These are phyloP conservation scores for Mohoua ochrocephala DNA, from an alignment of 2,113 vertebrate species.

Conservation along the genomic window DNA sequence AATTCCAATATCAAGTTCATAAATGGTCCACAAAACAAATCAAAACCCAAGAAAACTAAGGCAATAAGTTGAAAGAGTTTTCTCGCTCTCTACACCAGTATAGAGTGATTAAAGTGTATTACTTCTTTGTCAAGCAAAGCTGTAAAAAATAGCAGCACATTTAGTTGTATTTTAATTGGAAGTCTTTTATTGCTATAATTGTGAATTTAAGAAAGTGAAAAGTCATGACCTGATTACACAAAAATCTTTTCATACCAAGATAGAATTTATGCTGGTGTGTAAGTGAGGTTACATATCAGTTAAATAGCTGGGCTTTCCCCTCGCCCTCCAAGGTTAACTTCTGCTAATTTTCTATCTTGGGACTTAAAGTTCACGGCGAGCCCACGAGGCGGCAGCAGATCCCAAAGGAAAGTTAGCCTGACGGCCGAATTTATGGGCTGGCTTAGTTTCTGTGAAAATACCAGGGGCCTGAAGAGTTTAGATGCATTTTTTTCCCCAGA, in stretches of 20 bases:
- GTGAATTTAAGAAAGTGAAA: neutral
- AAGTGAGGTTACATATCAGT: neutral
- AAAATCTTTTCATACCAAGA: neutral
- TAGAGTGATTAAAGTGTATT: neutral
- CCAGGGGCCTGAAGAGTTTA: neutral
- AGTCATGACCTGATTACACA: neutral
- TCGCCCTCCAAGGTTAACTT: neutral
- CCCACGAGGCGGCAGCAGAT: constrained; percentile 32
- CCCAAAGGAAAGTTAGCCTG: neutral
- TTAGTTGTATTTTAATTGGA: neutral
- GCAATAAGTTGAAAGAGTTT: neutral
- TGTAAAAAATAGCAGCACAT: neutral
- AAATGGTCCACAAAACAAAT: neutral
- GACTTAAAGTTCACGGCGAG: neutral
- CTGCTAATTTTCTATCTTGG: neutral
- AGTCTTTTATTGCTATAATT: neutral
- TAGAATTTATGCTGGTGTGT: neutral
- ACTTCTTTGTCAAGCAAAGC: neutral
- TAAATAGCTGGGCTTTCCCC: neutral
- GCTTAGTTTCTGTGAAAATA: neutral
- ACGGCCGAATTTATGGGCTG: neutral
- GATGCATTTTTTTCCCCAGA: neutral
- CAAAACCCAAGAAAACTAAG: neutral
- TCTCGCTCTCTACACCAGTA: neutral
- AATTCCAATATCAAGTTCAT: neutral